These are phyloP conservation scores for Vanessa cardui DNA, from an alignment of 2,888 invertebrate species.

Conservation along the genomic window DNA sequence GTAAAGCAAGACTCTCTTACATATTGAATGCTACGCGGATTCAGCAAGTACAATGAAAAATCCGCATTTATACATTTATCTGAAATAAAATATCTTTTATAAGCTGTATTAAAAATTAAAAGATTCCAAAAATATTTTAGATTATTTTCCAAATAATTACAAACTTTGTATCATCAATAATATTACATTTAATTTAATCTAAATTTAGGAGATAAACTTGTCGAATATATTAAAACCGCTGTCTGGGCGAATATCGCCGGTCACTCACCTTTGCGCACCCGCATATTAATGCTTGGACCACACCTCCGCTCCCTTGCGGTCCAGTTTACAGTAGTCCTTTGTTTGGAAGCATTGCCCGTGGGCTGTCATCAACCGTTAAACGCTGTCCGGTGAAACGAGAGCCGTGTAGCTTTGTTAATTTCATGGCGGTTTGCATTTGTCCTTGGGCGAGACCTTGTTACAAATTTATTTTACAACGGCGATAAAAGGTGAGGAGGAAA, in stretches of 20 bases:
- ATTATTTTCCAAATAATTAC: neutral
- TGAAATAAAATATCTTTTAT: too few relatives aligned
- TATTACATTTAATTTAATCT: neutral
- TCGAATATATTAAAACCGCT: constrained; percentile 20
- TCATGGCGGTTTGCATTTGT: constrained; percentile 65
- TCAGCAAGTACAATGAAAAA: too few relatives aligned
- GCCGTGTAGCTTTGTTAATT: constrained; percentile 69
- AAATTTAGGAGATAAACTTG: neutral
- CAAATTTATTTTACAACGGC: constrained; percentile 56
- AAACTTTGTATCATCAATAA: neutral
- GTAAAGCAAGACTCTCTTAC: too few relatives aligned
- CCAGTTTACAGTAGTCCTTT: constrained; percentile 68
- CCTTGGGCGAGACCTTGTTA: constrained; percentile 55
- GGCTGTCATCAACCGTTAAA: constrained; percentile 74
- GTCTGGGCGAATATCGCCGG: constrained; percentile 23
- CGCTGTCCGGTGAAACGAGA: constrained; percentile 53
- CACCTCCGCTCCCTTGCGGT: constrained; percentile 40
- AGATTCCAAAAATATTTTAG: too few relatives aligned
- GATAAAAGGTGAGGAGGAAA: constrained; percentile 44
- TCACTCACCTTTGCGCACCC: constrained; percentile 17
- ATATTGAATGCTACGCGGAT: too few relatives aligned
- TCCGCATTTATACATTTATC: too few relatives aligned
- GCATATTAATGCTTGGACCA: constrained; percentile 44
- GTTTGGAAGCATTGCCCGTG: constrained; percentile 65
- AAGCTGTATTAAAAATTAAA: too few relatives aligned